Conservation (phyloP, 1,140 invertebrate species). For the Caerostris extrusa region DNA sequence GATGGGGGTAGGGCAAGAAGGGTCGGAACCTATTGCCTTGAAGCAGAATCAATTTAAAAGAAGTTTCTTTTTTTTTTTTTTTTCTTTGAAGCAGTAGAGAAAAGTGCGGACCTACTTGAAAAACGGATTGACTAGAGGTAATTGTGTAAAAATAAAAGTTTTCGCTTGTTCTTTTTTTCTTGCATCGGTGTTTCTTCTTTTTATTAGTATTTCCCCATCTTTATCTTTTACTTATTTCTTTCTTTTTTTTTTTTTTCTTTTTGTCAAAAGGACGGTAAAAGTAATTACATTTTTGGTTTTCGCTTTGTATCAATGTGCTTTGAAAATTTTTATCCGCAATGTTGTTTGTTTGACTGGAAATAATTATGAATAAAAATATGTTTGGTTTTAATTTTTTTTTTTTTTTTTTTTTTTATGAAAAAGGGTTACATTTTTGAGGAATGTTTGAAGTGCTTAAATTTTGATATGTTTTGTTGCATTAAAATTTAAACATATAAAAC, state of each 20-base stretch:
- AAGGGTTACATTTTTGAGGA: no score
- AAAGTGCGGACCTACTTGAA: neutral
- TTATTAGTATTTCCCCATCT: neutral
- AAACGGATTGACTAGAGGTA: conserved; percentile 47
- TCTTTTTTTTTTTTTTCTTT: neutral
- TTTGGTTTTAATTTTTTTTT: neutral
- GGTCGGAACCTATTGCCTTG: neutral
- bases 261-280: neutral
- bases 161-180: neutral
- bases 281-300: neutral
- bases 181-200: neutral
- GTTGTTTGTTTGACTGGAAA: neutral
- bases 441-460: no score
- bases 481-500: no score
- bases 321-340: neutral
- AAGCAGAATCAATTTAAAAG: conserved; percentile 27
- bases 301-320: neutral
- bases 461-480: no score
- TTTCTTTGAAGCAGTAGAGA: neutral
- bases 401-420: neutral
- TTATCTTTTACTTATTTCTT: neutral
- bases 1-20: neutral
- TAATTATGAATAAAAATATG: neutral
- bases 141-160: conserved; percentile 56
- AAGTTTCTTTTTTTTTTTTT: neutral